Conservation (phyloP, 2,113 vertebrate genomes). For the Morphnarchus princeps region DNA sequence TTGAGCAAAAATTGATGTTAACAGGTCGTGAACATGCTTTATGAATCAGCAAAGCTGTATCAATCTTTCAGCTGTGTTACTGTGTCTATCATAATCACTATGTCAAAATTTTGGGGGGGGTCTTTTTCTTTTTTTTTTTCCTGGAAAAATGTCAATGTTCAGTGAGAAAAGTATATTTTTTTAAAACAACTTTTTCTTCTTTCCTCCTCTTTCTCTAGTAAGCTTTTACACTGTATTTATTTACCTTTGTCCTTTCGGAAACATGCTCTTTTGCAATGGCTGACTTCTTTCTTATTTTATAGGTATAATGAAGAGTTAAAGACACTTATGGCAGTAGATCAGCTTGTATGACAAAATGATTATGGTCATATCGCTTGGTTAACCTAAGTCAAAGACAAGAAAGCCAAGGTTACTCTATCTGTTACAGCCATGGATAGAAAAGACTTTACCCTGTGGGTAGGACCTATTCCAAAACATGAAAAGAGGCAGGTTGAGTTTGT, state of each 20-base stretch:
- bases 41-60: neutral
- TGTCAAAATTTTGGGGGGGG: neutral
- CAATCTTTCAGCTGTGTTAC: neutral
- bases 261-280: neutral
- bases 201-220: neutral
- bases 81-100: neutral
- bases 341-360: neutral
- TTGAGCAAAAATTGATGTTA: neutral
- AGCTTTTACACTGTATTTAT: neutral
- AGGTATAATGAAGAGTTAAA: neutral
- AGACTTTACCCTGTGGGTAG: neutral
- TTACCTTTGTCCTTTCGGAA: neutral
- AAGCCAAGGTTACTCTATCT: neutral
- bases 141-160: neutral
- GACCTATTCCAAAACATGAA: neutral
- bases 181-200: neutral
- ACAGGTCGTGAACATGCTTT: neutral
- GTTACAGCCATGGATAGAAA: neutral
- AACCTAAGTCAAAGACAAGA: neutral
- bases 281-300: neutral
- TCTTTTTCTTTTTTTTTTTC: neutral
- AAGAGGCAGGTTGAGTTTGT: neutral
- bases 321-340: neutral
- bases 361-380: neutral
- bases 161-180: neutral